A percentile compares a stretch with the other conserved stretches of the same genome.
phyloP scores from a whole-genome alignment of 2,888 invertebrate genomes.

The Corbicula japonica region DNA sequence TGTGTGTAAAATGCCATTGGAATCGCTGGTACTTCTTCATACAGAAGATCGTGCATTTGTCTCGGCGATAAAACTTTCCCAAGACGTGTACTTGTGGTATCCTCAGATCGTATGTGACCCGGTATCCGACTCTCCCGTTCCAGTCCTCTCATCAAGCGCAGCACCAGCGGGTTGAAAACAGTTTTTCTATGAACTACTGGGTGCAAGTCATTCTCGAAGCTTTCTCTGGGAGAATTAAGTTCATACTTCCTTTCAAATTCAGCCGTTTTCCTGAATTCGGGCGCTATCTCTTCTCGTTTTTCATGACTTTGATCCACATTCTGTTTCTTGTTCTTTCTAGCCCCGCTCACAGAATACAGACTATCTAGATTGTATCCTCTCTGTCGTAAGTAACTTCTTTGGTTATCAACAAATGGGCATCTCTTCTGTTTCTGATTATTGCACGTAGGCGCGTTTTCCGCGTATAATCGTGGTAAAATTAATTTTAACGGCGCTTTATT shows the following conservation, averaged over 20 bases:
- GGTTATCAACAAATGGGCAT: too few species aligned
- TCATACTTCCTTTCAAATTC: background rate
- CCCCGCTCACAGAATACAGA: too few species aligned
- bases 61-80: background rate
- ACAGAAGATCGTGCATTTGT: background rate
- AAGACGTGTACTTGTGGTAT: background rate
- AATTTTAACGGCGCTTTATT: too few species aligned
- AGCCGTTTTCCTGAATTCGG: background rate
- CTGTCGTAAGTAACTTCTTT: too few species aligned
- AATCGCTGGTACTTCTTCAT: background rate
- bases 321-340: background rate
- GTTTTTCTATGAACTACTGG: too few species aligned
- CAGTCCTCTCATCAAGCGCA: slow-evolving; percentile 1
- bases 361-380: too few species aligned
- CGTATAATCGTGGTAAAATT: too few species aligned
- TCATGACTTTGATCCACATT: background rate
- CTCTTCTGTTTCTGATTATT: too few species aligned
- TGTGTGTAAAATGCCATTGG: background rate
- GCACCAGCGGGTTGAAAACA: too few species aligned
- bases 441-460: too few species aligned
- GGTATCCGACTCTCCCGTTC: slow-evolving; percentile 11
- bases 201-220: background rate
- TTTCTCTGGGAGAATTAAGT: background rate
- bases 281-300: background rate
- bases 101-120: slow-evolving; percentile 1